Percentiles rank a stretch among this genome's conserved stretches.
Conservation (phyloP, 2,797 vertebrate genomes). For the Anabas testudineus region DNA sequence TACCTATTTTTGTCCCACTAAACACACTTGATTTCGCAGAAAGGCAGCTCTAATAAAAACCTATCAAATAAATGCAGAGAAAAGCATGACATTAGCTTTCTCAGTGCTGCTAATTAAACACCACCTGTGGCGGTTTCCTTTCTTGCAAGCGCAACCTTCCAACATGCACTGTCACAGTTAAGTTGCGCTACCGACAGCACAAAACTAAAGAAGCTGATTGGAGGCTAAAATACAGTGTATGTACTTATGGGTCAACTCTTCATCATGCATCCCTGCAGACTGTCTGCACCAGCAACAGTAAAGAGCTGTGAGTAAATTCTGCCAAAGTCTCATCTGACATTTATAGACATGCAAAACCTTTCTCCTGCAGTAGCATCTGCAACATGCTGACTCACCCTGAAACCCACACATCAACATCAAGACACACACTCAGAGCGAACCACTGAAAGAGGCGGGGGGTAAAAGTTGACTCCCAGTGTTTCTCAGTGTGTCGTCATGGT, state of each 20-base stretch:
- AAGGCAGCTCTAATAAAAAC: no score
- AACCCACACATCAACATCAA: conserved; percentile 34
- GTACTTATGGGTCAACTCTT: background rate
- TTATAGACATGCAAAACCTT: conserved; percentile 2
- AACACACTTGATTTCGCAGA: no score
- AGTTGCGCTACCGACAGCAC: background rate
- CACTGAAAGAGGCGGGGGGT: background rate
- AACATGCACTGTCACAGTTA: background rate
- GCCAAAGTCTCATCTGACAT: background rate
- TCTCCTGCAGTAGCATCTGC: conserved; percentile 24
- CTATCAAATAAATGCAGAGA: no score
- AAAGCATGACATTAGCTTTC: no score
- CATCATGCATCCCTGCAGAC: background rate
- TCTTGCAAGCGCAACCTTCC: background rate
- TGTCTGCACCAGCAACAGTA: background rate
- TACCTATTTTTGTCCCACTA: no score
- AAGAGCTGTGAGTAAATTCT: background rate
- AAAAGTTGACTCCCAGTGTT: conserved; percentile 2
- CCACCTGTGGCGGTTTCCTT: conserved; percentile 20
- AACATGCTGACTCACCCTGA: conserved; percentile 44
- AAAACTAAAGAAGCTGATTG: background rate
- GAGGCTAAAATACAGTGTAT: background rate
- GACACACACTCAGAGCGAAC: conserved; percentile 7
- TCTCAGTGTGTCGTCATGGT: conserved; percentile 8
- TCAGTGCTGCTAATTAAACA: background rate